These are phyloP conservation scores for Drosophila novamexicana DNA, from an alignment of 1,140 invertebrate species.

Conservation along the genomic window DNA sequence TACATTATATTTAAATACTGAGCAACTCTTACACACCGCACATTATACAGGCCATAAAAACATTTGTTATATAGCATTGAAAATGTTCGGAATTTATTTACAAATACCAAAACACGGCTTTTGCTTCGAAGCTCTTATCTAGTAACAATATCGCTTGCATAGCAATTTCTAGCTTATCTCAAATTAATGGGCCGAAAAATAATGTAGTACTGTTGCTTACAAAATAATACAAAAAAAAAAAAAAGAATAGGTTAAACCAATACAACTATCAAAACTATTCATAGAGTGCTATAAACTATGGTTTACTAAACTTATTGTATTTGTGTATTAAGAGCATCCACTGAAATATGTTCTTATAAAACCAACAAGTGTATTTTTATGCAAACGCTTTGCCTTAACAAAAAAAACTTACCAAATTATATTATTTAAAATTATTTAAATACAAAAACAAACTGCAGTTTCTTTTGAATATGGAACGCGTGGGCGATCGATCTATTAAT, in stretches of 20 bases:
- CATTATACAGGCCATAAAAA: slow-evolving; percentile 5
- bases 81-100: slow-evolving; percentile 49
- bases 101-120: slow-evolving; percentile 47
- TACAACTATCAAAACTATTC: slow-evolving; percentile 22
- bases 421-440: slow-evolving; percentile 55
- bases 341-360: slow-evolving; percentile 42
- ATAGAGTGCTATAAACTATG: slow-evolving; percentile 55
- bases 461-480: slow-evolving; percentile 34
- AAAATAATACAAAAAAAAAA: background rate
- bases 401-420: slow-evolving; percentile 32
- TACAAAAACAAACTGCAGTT: slow-evolving; percentile 47
- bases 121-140: slow-evolving; percentile 66
- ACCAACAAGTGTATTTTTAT: slow-evolving; percentile 79
- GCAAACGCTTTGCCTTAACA: slow-evolving; percentile 82
- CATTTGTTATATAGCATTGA: slow-evolving; percentile 39
- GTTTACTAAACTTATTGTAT: slow-evolving; percentile 68
- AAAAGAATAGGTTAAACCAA: slow-evolving; percentile 9
- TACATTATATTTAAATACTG: slow-evolving; percentile 47
- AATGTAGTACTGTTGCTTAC: slow-evolving; percentile 29
- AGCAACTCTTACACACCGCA: slow-evolving; percentile 40
- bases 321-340: slow-evolving; percentile 41
- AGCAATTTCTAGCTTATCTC: slow-evolving; percentile 30
- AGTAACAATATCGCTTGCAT: slow-evolving; percentile 63
- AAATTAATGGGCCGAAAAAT: slow-evolving; percentile 24
- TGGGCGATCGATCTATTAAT: slow-evolving; percentile 27